A percentile compares a stretch with the other conserved stretches of the same genome.
Evolutionary conservation across 35 echinoderm and acorn worm genomes (phyloP).

Genomic region (Nesometra sesokonis): DNA sequence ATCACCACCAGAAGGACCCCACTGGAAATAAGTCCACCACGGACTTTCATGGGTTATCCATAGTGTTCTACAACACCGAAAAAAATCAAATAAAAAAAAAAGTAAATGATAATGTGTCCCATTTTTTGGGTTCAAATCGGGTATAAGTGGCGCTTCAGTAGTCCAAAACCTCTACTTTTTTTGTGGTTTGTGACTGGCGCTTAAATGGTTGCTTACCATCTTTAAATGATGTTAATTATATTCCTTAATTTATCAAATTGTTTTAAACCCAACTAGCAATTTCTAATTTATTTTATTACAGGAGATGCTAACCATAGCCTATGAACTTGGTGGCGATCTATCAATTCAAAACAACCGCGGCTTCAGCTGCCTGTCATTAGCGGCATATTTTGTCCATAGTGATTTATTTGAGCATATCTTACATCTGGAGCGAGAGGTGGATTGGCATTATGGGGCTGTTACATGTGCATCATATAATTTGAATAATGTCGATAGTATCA

Average conservation of each 20-base stretch:
- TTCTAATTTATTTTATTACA: background rate
- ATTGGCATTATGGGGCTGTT: slow-evolving; percentile 55
- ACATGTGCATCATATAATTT: slow-evolving; percentile 82
- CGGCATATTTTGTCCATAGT: slow-evolving; percentile 40
- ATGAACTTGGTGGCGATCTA: background rate
- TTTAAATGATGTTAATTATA: background rate
- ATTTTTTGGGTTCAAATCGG: no score
- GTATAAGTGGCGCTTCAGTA: no score
- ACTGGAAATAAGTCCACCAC: no score
- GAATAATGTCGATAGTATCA: slow-evolving; percentile 70
- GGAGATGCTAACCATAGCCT: slow-evolving; percentile 63
- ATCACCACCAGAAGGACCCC: no score
- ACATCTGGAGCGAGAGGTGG: slow-evolving; percentile 54
- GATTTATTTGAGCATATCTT: slow-evolving; percentile 75
- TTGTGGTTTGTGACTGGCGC: no score
- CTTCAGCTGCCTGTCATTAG: slow-evolving; percentile 55
- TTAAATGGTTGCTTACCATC: no score
- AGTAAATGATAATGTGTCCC: no score
- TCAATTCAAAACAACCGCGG: slow-evolving; percentile 41
- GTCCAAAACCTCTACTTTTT: no score
- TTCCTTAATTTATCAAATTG: background rate
- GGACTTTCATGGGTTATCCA: no score
- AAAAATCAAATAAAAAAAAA: no score
- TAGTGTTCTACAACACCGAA: no score
- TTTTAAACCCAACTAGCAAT: background rate